These are phyloP conservation scores for Cephus pulcher DNA, from an alignment of 2,888 invertebrate species.

Conservation along the genomic window DNA sequence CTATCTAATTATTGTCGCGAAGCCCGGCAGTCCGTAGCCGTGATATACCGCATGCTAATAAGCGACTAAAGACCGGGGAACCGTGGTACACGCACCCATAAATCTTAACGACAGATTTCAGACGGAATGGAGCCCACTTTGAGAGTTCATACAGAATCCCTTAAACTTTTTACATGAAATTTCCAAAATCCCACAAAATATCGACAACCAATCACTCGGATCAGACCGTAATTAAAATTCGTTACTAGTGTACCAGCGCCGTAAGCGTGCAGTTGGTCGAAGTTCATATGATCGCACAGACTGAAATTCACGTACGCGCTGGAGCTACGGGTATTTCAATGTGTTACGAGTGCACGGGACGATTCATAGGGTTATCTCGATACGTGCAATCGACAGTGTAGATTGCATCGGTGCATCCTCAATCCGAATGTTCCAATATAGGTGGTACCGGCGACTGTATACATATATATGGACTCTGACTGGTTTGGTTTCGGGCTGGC, in stretches of 20 bases:
- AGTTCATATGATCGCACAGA: constrained; percentile 17
- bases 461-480: background rate
- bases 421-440: background rate
- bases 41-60: constrained; percentile 68
- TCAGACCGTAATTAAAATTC: background rate
- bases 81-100: constrained; percentile 57
- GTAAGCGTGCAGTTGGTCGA: constrained; percentile 12
- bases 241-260: background rate
- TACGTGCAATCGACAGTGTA: constrained; percentile 50
- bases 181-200: background rate
- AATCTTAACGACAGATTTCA: constrained; percentile 50
- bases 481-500: background rate
- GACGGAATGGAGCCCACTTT: background rate
- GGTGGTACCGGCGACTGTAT: background rate
- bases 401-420: constrained; percentile 4
- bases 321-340: constrained; percentile 18
- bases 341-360: background rate
- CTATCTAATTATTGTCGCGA: constrained; percentile 66
- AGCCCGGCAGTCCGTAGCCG: constrained; percentile 50
- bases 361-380: constrained; percentile 32
- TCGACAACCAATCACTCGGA: background rate
- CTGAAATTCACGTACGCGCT: constrained; percentile 13
- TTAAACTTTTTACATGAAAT: background rate
- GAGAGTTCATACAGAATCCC: background rate
- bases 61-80: constrained; percentile 65